phyloP scores from a whole-genome alignment of 2,797 vertebrate species.

The Erithacus rubecula region DNA sequence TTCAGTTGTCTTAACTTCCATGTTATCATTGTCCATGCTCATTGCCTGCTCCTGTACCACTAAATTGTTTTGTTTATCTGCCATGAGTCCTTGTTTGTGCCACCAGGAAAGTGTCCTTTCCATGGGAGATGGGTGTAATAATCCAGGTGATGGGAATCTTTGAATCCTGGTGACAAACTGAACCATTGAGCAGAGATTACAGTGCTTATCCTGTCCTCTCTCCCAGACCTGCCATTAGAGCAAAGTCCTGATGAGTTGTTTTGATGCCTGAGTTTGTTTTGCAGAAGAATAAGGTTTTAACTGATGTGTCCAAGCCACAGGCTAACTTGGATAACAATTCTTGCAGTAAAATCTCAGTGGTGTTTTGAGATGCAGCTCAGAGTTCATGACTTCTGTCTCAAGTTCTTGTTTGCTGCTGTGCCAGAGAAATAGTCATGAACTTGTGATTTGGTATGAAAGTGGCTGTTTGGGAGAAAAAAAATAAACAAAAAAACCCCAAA shows the following conservation, averaged over 20 bases:
- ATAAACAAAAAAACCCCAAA: neutral
- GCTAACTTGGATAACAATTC: neutral
- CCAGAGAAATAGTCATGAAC: slow-evolving; percentile 35
- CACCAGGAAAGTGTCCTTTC: neutral
- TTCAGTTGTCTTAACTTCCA: neutral
- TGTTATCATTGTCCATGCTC: neutral
- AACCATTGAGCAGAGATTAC: neutral
- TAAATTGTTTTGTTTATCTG: neutral
- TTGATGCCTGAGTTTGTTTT: neutral
- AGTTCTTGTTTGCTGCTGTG: slow-evolving; percentile 11
- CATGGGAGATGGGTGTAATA: neutral
- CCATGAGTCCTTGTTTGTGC: neutral
- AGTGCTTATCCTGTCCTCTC: neutral
- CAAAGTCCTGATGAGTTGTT: neutral
- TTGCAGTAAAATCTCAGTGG: neutral
- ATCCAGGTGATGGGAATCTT: neutral
- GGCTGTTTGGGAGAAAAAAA: neutral
- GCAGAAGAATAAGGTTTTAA: neutral
- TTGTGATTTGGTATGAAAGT: slow-evolving; percentile 32
- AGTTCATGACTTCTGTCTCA: slow-evolving; percentile 25
- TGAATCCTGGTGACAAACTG: neutral
- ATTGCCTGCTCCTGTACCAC: neutral
- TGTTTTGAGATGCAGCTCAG: slow-evolving; percentile 16
- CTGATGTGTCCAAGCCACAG: slow-evolving; percentile 3
- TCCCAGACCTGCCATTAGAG: neutral